A percentile compares a stretch with the other conserved stretches of the same genome.
Evolutionary conservation across 2,888 invertebrate species (phyloP).

Genomic region (Oscheius onirici): DNA sequence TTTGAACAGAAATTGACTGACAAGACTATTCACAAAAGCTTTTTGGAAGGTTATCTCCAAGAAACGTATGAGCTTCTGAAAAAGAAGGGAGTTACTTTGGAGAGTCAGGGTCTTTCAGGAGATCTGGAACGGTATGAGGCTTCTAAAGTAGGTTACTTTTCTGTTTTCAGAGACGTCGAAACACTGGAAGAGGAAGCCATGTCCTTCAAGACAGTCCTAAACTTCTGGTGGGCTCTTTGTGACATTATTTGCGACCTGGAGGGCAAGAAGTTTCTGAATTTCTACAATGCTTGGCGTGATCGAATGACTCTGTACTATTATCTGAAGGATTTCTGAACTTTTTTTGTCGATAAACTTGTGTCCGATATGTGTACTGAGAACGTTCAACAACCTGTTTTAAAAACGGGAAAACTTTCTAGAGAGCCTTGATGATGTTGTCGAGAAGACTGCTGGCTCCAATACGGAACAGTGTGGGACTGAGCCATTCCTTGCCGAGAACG

Average conservation of each 20-base stretch:
- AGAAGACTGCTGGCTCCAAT: constrained; percentile 93
- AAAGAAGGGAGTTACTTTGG: too few species aligned
- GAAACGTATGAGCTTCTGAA: too few species aligned
- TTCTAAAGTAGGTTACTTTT: too few species aligned
- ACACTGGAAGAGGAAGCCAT: neutral
- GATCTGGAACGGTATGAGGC: neutral
- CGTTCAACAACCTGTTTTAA: too few species aligned
- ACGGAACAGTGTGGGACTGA: constrained; percentile 81
- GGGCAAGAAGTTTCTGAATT: neutral
- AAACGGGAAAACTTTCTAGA: constrained; percentile 81
- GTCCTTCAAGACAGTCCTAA: neutral
- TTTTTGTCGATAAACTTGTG: too few species aligned
- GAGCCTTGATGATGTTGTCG: constrained; percentile 76
- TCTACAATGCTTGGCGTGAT: constrained; percentile 18
- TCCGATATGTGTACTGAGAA: too few species aligned
- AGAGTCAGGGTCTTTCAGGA: neutral
- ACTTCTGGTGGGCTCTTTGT: constrained; percentile 12
- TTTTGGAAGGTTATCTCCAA: too few species aligned
- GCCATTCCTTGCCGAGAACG: constrained; percentile 86
- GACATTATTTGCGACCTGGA: constrained; percentile 14
- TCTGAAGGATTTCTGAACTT: constrained; percentile 10
- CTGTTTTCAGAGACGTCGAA: neutral
- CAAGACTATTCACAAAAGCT: too few species aligned
- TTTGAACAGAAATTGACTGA: too few species aligned
- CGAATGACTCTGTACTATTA: constrained; percentile 7